Evolutionary conservation across 64 coral and sea anemone genomes (phyloP).

Genomic region (Montipora sp.): DNA sequence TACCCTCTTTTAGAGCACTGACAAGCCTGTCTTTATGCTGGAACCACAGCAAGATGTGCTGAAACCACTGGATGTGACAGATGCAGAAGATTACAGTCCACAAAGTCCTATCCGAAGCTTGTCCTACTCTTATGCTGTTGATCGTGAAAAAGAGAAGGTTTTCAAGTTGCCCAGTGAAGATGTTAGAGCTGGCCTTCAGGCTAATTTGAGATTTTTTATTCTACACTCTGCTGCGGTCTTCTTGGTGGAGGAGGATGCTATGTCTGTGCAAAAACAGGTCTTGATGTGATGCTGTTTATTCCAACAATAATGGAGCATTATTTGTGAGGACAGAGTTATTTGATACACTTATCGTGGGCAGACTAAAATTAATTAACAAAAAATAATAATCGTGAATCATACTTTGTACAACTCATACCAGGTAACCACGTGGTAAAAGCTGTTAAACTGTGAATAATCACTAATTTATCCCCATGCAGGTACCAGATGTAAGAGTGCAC

Average conservation of each 20-base stretch:
- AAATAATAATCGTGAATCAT: too few relatives aligned
- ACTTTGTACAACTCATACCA: too few relatives aligned
- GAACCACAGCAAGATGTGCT: constrained; percentile 42
- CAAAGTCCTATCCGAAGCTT: constrained; percentile 67
- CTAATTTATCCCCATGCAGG: too few relatives aligned
- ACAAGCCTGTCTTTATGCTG: constrained; percentile 85
- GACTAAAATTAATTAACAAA: too few relatives aligned
- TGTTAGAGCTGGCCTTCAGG: constrained; percentile 95
- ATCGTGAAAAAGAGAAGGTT: constrained; percentile 53
- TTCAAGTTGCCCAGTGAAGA: constrained; percentile 73
- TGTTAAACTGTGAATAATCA: too few relatives aligned
- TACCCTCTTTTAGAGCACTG: constrained; percentile 53
- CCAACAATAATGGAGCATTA: too few relatives aligned
- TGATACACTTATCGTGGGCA: too few relatives aligned
- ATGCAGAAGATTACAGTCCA: constrained; percentile 51
- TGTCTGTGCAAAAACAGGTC: constrained; percentile 81
- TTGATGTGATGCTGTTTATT: not conserved
- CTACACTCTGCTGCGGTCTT: constrained; percentile 90
- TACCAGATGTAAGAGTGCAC: too few relatives aligned
- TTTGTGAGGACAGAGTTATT: too few relatives aligned
- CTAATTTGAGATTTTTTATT: constrained; percentile 87
- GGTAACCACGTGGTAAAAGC: too few relatives aligned
- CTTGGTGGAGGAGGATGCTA: constrained; percentile 68
- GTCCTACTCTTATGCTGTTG: constrained; percentile 70
- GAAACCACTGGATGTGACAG: constrained; percentile 19